These are phyloP conservation scores for Colossoma macropomum DNA, from an alignment of 2,113 vertebrate species.

Conservation along the genomic window DNA sequence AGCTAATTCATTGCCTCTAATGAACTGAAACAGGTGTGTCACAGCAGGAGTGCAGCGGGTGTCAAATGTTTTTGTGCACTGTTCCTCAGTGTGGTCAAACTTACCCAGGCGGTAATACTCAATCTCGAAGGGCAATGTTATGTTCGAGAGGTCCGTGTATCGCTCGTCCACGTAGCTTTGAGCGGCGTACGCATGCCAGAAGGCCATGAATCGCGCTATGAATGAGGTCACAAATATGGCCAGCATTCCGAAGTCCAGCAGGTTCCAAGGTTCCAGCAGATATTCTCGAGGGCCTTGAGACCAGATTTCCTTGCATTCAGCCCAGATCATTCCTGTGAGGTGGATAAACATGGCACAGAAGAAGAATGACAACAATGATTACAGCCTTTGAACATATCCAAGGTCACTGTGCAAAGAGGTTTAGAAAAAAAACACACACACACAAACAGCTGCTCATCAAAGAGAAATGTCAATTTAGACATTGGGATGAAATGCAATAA, in stretches of 20 bases:
- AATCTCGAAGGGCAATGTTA: constrained; percentile 85
- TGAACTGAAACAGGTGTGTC: not conserved
- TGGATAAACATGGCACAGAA: not conserved
- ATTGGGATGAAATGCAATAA: too few species aligned
- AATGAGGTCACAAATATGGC: constrained; percentile 94
- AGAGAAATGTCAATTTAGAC: not conserved
- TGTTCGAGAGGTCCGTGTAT: constrained; percentile 81
- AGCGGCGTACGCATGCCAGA: constrained; percentile 91
- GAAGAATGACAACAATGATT: not conserved
- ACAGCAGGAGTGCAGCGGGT: too few species aligned
- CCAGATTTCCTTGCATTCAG: constrained; percentile 96
- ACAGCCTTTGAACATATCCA: not conserved
- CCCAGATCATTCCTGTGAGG: constrained; percentile 93
- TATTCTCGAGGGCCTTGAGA: constrained; percentile 93
- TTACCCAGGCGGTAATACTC: constrained; percentile 93
- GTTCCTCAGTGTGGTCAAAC: not conserved
- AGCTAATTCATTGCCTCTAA: not conserved
- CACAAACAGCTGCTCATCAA: not conserved
- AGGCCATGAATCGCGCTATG: constrained; percentile 94
- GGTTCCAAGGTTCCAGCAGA: constrained; percentile 94
- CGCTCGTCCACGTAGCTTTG: constrained; percentile 88
- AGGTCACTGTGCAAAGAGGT: not conserved
- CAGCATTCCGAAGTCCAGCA: constrained; percentile 96
- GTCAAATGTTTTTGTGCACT: not conserved
- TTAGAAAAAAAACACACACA: not conserved